Percentiles rank a stretch among this genome's conserved stretches.
Evolutionary conservation across 1,140 invertebrate genomes (phyloP).

Genomic region (Atta cephalotes): DNA sequence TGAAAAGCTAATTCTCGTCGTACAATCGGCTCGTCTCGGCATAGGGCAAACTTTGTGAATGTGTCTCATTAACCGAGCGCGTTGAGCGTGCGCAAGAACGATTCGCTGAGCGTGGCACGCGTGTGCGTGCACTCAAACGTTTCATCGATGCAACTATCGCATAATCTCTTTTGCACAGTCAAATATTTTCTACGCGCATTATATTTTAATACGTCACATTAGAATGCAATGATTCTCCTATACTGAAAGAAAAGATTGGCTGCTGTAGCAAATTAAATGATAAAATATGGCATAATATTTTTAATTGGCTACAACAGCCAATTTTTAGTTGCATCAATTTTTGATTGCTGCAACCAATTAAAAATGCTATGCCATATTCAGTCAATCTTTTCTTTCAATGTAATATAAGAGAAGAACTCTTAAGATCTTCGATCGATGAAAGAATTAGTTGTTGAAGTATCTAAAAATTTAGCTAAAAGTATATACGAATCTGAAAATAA

Average conservation of each 20-base stretch:
- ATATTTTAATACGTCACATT: constrained; percentile 46
- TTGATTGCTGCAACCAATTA: no score
- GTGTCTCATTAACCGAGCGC: constrained; percentile 83
- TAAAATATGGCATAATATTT: no score
- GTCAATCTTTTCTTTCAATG: no score
- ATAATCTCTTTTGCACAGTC: constrained; percentile 58
- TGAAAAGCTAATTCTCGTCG: constrained; percentile 85
- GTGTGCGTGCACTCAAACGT: constrained; percentile 61
- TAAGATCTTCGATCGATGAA: no score
- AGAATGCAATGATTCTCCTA: not conserved
- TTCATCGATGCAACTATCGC: constrained; percentile 68
- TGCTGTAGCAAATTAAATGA: no score
- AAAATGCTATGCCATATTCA: no score
- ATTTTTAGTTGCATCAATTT: no score
- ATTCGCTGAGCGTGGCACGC: constrained; percentile 45
- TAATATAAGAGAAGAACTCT: not conserved
- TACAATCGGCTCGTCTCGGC: constrained; percentile 84
- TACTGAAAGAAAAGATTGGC: no score
- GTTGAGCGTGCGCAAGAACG: constrained; percentile 74
- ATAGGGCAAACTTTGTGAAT: constrained; percentile 84
- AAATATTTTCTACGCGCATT: constrained; percentile 58
- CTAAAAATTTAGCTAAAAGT: no score
- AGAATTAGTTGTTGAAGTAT: no score
- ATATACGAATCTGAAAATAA: no score
- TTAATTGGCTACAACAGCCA: no score